Base-by-base conservation (phyloP, 2,888 invertebrate genomes). In the Ceramica pisi region DNA sequence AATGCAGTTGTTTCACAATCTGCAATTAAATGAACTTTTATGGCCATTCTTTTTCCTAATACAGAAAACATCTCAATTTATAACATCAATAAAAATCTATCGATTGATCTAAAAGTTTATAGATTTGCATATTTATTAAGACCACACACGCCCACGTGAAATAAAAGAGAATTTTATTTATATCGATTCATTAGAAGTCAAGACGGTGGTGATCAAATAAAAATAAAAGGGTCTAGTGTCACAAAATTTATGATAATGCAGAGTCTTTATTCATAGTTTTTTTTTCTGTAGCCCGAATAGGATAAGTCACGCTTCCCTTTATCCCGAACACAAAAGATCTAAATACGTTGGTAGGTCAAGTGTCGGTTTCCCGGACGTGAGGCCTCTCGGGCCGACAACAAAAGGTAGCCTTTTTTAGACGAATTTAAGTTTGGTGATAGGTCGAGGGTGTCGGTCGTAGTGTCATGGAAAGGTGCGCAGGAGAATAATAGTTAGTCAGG, bases 321-420 rank as follows among this genome's bases (percentile, higher is more conserved):
- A 92, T 94, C 85, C 90, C 81, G 80, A 75, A 87, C 80, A 95
- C 95, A 95, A 95, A 95, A 92, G 94, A 90, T 92, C 93, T 93
- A 93, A 94, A 95, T 92, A 92, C 91, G 92, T 89, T 87, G 93
- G 90, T 92, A 92, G 95, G 95, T 96, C 95, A 95, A 95, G 95
- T 93, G 94, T 91, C 89, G 90, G 92, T 91, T 91, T 94, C 95
- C 95, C 95, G 95, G 95, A 95, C 94, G 93, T 90, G 89, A 87
- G 90, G 88, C 87, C 91, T 90, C 86, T 87, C 83, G 85, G 88
- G 88, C 84, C 86, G 81, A 82, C 78, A 91, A 95, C 94, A 95
- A 95, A 92, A 92, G 93, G 76, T 66, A 59, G 77, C 61, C 69
- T 75, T 80, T 89, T 94, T 93, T 93, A 91, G 86, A 88, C 84